Evolutionary conservation across 2,797 vertebrate species (phyloP).

Genomic region (Acrocephalus scirpaceus): DNA sequence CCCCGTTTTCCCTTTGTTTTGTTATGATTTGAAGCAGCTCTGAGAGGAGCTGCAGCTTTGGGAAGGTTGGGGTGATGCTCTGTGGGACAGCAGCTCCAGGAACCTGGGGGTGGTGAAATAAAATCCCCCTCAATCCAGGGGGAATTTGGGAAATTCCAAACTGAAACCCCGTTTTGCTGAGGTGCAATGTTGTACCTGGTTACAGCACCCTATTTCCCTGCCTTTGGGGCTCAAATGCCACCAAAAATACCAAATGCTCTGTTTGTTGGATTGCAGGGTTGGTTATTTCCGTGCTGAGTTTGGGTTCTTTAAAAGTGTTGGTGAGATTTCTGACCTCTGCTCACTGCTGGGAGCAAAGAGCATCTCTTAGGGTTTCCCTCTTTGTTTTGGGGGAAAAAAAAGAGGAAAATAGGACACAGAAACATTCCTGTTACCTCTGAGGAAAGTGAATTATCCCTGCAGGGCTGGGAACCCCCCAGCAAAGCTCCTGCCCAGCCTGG

Average conservation of each 20-base stretch:
- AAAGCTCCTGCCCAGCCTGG: neutral
- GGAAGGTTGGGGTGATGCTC: too few relatives aligned
- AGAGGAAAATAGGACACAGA: neutral
- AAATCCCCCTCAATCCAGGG: too few relatives aligned
- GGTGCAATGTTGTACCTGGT: fast-evolving
- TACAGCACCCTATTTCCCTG: neutral
- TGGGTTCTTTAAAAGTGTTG: neutral
- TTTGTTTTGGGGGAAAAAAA: neutral
- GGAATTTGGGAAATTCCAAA: neutral
- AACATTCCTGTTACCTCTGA: neutral
- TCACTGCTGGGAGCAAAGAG: neutral
- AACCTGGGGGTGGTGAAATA: too few relatives aligned
- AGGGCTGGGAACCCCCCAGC: neutral
- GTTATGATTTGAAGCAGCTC: too few relatives aligned
- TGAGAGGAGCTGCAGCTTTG: too few relatives aligned
- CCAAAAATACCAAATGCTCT: neutral
- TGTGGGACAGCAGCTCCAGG: too few relatives aligned
- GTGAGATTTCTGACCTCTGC: neutral
- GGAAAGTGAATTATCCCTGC: neutral
- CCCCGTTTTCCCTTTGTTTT: neutral
- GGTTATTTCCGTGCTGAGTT: neutral
- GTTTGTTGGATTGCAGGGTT: neutral
- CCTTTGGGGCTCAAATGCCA: neutral
- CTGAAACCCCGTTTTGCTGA: neutral
- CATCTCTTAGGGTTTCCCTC: neutral